Evolutionary conservation across 2,113 vertebrate genomes (phyloP).

Genomic region (Alouatta palliata): DNA sequence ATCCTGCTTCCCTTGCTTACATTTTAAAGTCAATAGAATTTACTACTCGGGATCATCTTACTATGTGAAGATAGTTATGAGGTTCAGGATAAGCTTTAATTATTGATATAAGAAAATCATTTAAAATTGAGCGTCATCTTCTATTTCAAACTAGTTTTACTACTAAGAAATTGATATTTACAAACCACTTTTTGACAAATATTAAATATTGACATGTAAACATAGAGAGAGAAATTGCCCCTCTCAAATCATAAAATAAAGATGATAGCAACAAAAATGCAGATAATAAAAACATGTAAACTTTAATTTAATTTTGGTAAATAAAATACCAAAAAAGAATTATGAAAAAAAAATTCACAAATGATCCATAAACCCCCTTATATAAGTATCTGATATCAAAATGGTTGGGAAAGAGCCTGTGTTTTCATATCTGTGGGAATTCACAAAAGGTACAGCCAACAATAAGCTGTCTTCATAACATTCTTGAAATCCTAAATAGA

Average conservation of each 20-base stretch:
- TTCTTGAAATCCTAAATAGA: background rate
- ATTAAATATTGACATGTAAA: background rate
- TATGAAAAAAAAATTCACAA: background rate
- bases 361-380: background rate
- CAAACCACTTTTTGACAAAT: background rate
- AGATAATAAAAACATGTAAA: background rate
- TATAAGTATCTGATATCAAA: background rate
- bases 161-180: background rate
- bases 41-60: background rate
- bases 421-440: background rate
- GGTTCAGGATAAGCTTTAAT: background rate
- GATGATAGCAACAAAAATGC: background rate
- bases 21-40: background rate
- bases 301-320: slow-evolving; percentile 12
- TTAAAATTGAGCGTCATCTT: background rate
- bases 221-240: background rate
- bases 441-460: background rate
- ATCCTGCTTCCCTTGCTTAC: background rate
- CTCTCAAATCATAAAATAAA: background rate
- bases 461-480: background rate
- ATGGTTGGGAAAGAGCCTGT: background rate
- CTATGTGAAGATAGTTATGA: background rate
- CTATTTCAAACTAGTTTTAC: background rate
- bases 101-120: background rate
- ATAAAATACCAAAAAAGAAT: background rate